Evolutionary conservation across 2,797 vertebrate genomes (phyloP).

Genomic region (Peromyscus melanophrys): DNA sequence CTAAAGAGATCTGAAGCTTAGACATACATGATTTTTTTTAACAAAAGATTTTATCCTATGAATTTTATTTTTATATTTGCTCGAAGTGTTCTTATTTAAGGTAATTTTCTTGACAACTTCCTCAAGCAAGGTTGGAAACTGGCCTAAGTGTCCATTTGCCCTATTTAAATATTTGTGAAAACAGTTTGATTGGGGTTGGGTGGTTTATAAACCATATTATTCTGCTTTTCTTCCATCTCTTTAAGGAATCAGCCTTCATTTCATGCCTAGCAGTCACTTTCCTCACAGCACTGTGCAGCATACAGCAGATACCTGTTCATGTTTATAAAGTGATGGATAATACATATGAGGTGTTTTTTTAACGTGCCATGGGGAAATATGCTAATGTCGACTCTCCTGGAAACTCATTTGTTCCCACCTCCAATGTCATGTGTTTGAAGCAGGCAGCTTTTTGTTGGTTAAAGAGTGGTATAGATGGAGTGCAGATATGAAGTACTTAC

Average conservation of each 20-base stretch:
- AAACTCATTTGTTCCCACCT: not conserved
- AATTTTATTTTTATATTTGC: slow-evolving; percentile 65
- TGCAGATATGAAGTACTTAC: not conserved
- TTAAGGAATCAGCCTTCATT: slow-evolving; percentile 64
- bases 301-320: slow-evolving; percentile 42
- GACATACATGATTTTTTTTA: slow-evolving; percentile 38
- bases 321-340: slow-evolving; percentile 35
- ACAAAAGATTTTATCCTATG: slow-evolving; percentile 64
- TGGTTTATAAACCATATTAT: slow-evolving; percentile 12
- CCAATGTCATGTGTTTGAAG: slow-evolving; percentile 30
- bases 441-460: slow-evolving; percentile 25
- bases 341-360: not conserved
- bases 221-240: slow-evolving; percentile 37
- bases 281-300: slow-evolving; percentile 64
- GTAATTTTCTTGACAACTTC: slow-evolving; percentile 60
- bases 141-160: slow-evolving; percentile 51
- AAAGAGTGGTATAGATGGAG: slow-evolving; percentile 27
- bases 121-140: slow-evolving; percentile 51
- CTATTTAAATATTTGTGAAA: slow-evolving; percentile 55
- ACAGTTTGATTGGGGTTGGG: slow-evolving; percentile 29
- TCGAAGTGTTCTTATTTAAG: slow-evolving; percentile 35
- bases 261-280: slow-evolving; percentile 65
- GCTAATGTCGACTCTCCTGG: not conserved
- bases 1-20: slow-evolving; percentile 63
- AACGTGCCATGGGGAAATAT: not conserved